A percentile compares a stretch with the other conserved stretches of the same genome.
Conservation (phyloP, 2,888 invertebrate species). For the Phasia obesa region DNA sequence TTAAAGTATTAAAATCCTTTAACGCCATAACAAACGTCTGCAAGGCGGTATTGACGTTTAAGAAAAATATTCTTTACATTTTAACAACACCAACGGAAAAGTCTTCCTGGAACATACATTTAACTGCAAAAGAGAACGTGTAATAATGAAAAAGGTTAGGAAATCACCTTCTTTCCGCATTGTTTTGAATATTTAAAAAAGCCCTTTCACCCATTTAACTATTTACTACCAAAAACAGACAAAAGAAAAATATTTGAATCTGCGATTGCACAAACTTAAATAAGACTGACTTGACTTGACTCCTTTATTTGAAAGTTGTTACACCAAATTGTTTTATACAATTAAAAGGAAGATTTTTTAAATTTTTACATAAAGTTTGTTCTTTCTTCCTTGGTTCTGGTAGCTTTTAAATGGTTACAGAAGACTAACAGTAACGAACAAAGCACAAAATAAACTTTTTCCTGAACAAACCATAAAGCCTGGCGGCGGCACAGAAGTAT, state of each 20-base stretch:
- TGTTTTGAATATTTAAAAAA: slow-evolving; percentile 30
- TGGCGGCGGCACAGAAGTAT: slow-evolving; percentile 57
- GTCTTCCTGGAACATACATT: slow-evolving; percentile 10
- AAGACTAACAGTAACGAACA: slow-evolving; percentile 7
- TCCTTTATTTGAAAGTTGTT: slow-evolving; percentile 18
- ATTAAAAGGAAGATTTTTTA: slow-evolving; percentile 48
- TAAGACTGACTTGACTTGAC: slow-evolving; percentile 15
- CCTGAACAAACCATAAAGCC: slow-evolving; percentile 47
- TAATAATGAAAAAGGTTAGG: not conserved
- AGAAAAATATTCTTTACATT: not conserved
- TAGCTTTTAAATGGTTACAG: slow-evolving; percentile 25
- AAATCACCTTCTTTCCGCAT: slow-evolving; percentile 34
- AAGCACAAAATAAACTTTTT: slow-evolving; percentile 35
- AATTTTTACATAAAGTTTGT: slow-evolving; percentile 10
- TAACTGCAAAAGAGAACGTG: not conserved
- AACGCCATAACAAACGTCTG: no score
- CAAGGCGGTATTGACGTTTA: no score
- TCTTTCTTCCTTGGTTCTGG: slow-evolving; percentile 11
- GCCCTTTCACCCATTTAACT: slow-evolving; percentile 43
- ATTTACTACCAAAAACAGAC: slow-evolving; percentile 29
- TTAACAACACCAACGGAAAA: not conserved
- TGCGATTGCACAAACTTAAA: slow-evolving; percentile 24
- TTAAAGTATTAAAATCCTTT: no score
- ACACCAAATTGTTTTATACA: slow-evolving; percentile 33
- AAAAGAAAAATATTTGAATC: slow-evolving; percentile 20